Conservation (phyloP, 2,888 invertebrate genomes). For the Sinopyrophorus schimmeli region DNA sequence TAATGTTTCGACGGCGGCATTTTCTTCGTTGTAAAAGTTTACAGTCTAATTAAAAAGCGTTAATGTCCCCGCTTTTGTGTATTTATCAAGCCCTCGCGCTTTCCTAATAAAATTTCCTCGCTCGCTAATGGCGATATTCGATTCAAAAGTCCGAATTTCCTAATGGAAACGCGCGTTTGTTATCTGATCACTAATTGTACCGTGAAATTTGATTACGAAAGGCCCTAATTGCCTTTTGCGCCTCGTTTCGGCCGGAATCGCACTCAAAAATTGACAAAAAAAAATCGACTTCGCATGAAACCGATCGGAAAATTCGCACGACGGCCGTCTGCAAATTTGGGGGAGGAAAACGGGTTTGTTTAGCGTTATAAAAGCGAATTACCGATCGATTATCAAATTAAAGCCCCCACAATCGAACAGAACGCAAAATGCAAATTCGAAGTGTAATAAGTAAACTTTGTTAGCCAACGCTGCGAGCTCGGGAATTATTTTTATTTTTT, state of each 20-base stretch:
- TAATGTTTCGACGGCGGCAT: no score
- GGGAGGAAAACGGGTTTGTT: no score
- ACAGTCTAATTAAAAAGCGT: conserved; percentile 13
- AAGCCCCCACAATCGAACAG: no score
- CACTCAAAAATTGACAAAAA: conserved; percentile 8
- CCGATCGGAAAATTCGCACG: conserved; percentile 11
- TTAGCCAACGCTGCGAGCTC: conserved; percentile 3
- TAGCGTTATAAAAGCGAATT: no score
- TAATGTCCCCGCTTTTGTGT: conserved; percentile 9
- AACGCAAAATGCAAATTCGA: conserved; percentile 8
- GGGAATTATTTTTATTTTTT: conserved; percentile 2
- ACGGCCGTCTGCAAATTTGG: no score
- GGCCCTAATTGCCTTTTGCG: conserved; percentile 26
- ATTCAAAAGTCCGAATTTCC: conserved; percentile 15
- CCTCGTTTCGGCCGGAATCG: conserved; percentile 14
- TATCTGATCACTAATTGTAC: conserved; percentile 27
- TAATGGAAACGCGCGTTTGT: conserved; percentile 22
- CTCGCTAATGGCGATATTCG: conserved; percentile 18
- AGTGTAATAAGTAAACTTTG: conserved; percentile 9
- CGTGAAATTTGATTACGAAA: conserved; percentile 26
- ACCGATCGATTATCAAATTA: no score
- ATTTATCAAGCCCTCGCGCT: conserved; percentile 1
- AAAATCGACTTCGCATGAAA: no score
- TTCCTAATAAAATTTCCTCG: conserved; percentile 12
- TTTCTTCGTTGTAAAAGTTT: neutral